Evolutionary conservation across 2,888 invertebrate genomes (phyloP), one percentile per base, ranked within the genome.

Genomic region (Schrankia costaestrigalis): DNA sequence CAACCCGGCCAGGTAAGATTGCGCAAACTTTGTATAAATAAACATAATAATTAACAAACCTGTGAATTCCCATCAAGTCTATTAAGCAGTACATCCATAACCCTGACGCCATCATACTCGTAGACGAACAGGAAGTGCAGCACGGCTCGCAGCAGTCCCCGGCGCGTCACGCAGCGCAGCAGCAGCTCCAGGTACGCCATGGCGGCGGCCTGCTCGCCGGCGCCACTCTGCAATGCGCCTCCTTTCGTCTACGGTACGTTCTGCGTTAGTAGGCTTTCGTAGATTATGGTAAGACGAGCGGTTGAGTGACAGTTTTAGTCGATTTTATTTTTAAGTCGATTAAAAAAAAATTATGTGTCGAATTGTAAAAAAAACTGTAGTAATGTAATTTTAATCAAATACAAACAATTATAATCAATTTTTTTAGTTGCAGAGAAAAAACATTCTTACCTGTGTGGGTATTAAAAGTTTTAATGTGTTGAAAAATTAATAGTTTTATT

Each of bases 161-260:
- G 93, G 55, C 95, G 93, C 0, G 95, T 94, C 8, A 96, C 94
- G 30, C 95, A 95, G 27, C 98, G 91, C 45, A 99, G 78, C 59
- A 97, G 93, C 52, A 99, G 88, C 80, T 98, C 97, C 45, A 98
- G 90, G 82, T 98, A 98, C 4, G 96, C 95, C 67, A 95, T 97
- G 6, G 97, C 96, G 28, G 97, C 95, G 38, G 97, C 92, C 71
- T 97, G 93, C 77, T 98, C 97, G 51, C 94, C 93, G 55, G 93
- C 90, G 41, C 95, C 94, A 78, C 91, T 95, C 96, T 97, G 91
- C 78, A 92, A 91, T 80, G 82, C 63, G 63, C 66, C 78, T 66
- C 71, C 73, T 74, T 68, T 78, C 65, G 77, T 81, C 86, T 85
- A 83, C 56, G 75, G 69, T 63, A 68, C 69, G 74, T 58, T 59